phyloP scores from a whole-genome alignment of 30 jellyfish, hydroid and myxozoan species.

The Cassiopea andromeda region DNA sequence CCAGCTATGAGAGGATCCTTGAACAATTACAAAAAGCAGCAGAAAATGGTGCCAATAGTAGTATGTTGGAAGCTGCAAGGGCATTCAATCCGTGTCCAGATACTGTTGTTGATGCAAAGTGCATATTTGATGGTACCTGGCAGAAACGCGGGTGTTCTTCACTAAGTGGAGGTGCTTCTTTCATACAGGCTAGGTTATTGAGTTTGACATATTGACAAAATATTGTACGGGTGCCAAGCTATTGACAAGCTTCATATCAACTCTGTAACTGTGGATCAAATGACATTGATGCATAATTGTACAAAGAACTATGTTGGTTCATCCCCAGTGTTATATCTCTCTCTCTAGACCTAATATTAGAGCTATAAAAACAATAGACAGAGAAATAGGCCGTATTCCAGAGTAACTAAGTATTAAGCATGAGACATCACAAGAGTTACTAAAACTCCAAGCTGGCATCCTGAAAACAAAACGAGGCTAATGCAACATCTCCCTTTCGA shows the following conservation, averaged over 20 bases:
- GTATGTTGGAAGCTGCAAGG: constrained; percentile 14
- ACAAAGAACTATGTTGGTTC: constrained; percentile 22
- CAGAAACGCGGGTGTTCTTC: constrained; percentile 34
- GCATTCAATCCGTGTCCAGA: constrained; percentile 1
- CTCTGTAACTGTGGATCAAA: no score
- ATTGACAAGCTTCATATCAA: neutral
- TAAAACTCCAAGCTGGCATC: no score
- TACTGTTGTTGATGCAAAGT: constrained; percentile 13
- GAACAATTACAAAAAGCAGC: constrained; percentile 1
- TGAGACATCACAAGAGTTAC: no score
- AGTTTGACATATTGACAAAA: neutral
- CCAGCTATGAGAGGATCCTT: neutral
- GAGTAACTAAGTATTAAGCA: no score
- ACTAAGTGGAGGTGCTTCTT: neutral
- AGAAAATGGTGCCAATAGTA: neutral
- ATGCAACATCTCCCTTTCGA: no score
- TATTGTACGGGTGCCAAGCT: neutral
- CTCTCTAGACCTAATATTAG: no score
- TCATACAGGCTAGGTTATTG: neutral
- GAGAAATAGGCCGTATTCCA: no score
- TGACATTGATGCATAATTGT: neutral
- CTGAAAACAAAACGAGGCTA: no score
- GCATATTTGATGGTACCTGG: constrained; percentile 55
- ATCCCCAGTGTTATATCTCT: neutral
- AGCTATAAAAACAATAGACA: no score